phyloP scores from a whole-genome alignment of 2,797 vertebrate genomes.

The Megaceryle alcyon region DNA sequence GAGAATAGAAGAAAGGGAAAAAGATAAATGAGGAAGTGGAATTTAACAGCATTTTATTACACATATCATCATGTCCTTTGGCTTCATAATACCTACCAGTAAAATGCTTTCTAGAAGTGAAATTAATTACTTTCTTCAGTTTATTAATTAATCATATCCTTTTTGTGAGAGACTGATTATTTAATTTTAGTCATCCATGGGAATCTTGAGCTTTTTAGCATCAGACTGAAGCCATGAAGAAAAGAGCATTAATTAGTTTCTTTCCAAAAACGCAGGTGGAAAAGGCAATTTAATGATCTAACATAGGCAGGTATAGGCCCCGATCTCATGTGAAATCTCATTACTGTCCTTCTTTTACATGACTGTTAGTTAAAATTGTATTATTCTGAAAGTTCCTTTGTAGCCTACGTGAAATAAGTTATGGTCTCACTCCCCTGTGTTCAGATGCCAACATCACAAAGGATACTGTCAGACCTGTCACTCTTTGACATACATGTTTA shows the following conservation, averaged over 20 bases:
- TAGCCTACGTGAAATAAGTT: background rate
- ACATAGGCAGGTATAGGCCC: background rate
- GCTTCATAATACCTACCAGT: conserved; percentile 53
- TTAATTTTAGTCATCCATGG: conserved; percentile 65
- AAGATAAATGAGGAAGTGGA: conserved; percentile 63
- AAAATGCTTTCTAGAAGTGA: conserved; percentile 61
- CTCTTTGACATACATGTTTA: background rate
- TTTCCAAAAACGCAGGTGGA: conserved; percentile 23
- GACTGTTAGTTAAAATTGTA: background rate
- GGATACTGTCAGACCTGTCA: background rate
- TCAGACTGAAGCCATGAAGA: conserved; percentile 62
- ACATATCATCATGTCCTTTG: background rate
- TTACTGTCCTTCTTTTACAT: background rate
- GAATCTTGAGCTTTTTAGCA: conserved; percentile 66
- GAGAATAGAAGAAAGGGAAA: conserved; percentile 58
- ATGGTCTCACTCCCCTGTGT: background rate
- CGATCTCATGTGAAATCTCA: conserved; percentile 39
- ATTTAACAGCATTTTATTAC: conserved; percentile 73
- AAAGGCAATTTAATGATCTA: conserved; percentile 53
- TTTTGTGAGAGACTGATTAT: conserved; percentile 71
- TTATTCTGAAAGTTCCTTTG: background rate
- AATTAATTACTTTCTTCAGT: conserved; percentile 72
- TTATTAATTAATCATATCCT: conserved; percentile 78
- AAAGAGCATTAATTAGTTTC: conserved; percentile 64
- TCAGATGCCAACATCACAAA: background rate